phyloP scores from a whole-genome alignment of 2,113 vertebrate genomes.

The Balaenoptera acutorostrata region DNA sequence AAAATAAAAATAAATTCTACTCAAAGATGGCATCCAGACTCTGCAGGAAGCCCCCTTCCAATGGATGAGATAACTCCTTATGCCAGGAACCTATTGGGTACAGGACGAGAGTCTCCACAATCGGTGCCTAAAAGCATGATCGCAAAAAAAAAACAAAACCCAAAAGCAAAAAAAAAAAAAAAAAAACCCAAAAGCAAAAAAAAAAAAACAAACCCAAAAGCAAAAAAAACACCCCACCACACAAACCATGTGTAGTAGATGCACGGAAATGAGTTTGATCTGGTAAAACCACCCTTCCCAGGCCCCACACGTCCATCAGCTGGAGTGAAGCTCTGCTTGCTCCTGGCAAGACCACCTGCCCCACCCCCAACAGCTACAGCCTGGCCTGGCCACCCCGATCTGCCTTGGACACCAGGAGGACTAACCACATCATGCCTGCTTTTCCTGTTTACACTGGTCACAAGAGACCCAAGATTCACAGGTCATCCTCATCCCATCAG shows the following conservation, averaged over 20 bases:
- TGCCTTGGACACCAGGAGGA: neutral
- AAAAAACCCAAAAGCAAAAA: no score
- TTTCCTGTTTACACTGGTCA: neutral
- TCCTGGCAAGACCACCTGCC: neutral
- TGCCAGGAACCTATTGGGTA: neutral
- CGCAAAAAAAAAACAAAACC: no score
- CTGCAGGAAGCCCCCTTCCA: neutral
- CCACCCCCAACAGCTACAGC: neutral
- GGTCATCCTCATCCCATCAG: neutral
- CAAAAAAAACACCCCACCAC: neutral
- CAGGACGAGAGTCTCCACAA: neutral
- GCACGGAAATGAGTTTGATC: neutral
- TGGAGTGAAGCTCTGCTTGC: neutral
- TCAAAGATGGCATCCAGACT: neutral
- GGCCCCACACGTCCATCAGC: neutral
- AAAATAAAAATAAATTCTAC: conserved; percentile 41
- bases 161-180: no score
- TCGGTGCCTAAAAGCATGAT: neutral
- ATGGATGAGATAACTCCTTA: neutral
- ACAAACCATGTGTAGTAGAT: neutral
- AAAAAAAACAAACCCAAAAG: no score
- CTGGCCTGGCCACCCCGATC: neutral
- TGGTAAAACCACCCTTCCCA: neutral
- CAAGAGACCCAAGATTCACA: neutral
- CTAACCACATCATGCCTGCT: neutral